Evolutionary conservation across 1,140 invertebrate genomes (phyloP).

Genomic region (Calephelis virginiensis): DNA sequence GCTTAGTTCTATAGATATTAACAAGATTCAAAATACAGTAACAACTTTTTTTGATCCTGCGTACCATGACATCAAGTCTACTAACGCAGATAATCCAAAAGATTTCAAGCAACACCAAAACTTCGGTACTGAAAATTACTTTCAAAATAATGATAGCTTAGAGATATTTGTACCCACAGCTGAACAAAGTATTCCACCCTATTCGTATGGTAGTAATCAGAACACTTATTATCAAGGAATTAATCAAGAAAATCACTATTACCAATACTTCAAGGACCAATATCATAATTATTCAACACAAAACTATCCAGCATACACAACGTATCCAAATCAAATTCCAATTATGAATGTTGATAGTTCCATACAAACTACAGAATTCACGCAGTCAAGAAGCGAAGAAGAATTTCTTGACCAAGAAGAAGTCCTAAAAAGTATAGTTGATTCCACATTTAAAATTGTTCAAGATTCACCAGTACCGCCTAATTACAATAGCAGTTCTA

Average conservation of each 20-base stretch:
- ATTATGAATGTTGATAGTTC: slow-evolving; percentile 3
- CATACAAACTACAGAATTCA: not conserved
- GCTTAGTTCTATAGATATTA: slow-evolving; percentile 63
- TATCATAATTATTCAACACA: slow-evolving; percentile 8
- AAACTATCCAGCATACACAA: not conserved
- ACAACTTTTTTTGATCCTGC: slow-evolving; percentile 72
- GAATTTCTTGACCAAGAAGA: not conserved
- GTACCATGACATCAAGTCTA: slow-evolving; percentile 49
- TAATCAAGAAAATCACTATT: slow-evolving; percentile 17
- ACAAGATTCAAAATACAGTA: slow-evolving; percentile 71
- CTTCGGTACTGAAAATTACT: slow-evolving; percentile 25
- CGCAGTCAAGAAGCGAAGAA: not conserved
- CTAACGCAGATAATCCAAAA: slow-evolving; percentile 29
- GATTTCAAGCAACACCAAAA: slow-evolving; percentile 29
- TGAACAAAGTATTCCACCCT: slow-evolving; percentile 21
- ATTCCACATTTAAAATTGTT: slow-evolving; percentile 2
- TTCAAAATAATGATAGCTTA: slow-evolving; percentile 28
- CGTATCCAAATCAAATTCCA: slow-evolving; percentile 2
- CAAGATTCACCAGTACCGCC: slow-evolving; percentile 3
- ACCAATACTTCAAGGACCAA: slow-evolving; percentile 2
- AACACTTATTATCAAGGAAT: slow-evolving; percentile 10
- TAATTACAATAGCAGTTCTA: no score
- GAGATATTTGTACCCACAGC: slow-evolving; percentile 35
- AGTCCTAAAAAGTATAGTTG: slow-evolving; percentile 3
- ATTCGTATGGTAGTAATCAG: slow-evolving; percentile 21